Conservation (phyloP, 30 jellyfish, hydroid and myxozoan genomes). For the Hydractinia echinata region DNA sequence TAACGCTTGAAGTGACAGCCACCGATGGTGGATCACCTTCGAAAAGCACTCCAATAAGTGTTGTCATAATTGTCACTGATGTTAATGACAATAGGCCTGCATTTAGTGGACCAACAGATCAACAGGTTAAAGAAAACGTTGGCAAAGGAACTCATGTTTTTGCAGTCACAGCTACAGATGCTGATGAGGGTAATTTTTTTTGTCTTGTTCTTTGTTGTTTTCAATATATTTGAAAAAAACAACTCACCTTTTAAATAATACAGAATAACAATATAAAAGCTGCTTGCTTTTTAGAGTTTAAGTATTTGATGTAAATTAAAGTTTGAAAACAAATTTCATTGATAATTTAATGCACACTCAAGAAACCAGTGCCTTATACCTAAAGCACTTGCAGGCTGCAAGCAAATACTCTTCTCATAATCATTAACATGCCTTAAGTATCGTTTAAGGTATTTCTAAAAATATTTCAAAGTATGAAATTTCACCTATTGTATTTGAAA, state of each 20-base stretch:
- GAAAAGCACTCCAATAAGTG: neutral
- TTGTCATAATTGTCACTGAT: constrained; percentile 53
- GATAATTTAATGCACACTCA: too few relatives aligned
- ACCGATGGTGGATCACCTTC: constrained; percentile 67
- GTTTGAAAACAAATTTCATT: too few relatives aligned
- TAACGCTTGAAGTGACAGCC: constrained; percentile 56
- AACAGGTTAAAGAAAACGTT: constrained; percentile 25
- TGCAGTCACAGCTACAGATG: constrained; percentile 59
- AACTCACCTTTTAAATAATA: too few relatives aligned
- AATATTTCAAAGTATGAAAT: too few relatives aligned
- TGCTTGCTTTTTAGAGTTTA: neutral
- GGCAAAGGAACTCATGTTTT: constrained; percentile 23
- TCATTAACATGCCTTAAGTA: too few relatives aligned
- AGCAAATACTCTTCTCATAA: too few relatives aligned
- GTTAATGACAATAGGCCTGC: constrained; percentile 73
- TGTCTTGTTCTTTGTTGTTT: too few relatives aligned
- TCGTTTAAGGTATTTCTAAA: too few relatives aligned
- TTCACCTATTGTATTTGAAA: too few relatives aligned
- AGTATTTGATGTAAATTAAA: neutral
- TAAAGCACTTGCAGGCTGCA: too few relatives aligned
- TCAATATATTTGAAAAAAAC: too few relatives aligned
- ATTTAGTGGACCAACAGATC: constrained; percentile 31
- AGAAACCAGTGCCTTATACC: too few relatives aligned
- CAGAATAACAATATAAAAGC: neutral
- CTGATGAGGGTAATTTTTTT: constrained; percentile 48